Conservation (phyloP, 2,888 invertebrate species). For the Drosophila demipolita region DNA sequence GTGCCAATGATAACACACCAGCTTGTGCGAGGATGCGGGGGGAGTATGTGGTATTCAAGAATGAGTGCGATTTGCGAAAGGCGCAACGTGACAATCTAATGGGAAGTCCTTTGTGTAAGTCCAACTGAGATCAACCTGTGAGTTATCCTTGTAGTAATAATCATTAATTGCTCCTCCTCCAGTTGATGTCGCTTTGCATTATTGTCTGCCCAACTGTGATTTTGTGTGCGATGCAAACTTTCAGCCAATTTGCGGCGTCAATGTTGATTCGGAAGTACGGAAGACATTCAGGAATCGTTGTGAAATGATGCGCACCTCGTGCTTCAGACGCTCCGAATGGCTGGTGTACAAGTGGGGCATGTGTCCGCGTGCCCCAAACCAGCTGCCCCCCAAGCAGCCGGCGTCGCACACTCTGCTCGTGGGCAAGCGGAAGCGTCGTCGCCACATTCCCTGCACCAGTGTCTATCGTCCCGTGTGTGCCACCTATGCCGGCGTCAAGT, state of each 20-base stretch:
- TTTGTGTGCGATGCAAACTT: constrained; percentile 49
- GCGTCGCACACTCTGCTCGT: constrained; percentile 32
- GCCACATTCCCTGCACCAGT: constrained; percentile 70
- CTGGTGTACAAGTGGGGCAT: constrained; percentile 50
- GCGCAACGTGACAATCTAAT: constrained; percentile 63
- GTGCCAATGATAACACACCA: constrained; percentile 67
- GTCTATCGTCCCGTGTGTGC: constrained; percentile 79
- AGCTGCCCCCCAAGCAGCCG: constrained; percentile 16
- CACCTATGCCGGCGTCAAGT: constrained; percentile 76
- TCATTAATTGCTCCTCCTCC: neutral
- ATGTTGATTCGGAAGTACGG: constrained; percentile 41
- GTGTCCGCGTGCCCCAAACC: constrained; percentile 32
- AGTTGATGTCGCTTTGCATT: constrained; percentile 57
- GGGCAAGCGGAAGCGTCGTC: constrained; percentile 34
- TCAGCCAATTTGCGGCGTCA: constrained; percentile 66
- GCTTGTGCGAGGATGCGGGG: constrained; percentile 61
- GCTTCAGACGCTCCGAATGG: constrained; percentile 60
- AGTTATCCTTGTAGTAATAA: neutral
- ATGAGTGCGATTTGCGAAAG: constrained; percentile 70
- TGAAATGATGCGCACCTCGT: constrained; percentile 65
- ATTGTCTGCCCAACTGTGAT: constrained; percentile 64
- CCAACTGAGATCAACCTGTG: neutral
- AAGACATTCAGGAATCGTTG: constrained; percentile 68
- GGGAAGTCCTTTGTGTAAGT: constrained; percentile 56
- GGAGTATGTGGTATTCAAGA: constrained; percentile 71